Percentiles rank a stretch among this genome's conserved stretches.
Evolutionary conservation across 2,113 vertebrate species (phyloP).

Genomic region (Xiphophorus maculatus): DNA sequence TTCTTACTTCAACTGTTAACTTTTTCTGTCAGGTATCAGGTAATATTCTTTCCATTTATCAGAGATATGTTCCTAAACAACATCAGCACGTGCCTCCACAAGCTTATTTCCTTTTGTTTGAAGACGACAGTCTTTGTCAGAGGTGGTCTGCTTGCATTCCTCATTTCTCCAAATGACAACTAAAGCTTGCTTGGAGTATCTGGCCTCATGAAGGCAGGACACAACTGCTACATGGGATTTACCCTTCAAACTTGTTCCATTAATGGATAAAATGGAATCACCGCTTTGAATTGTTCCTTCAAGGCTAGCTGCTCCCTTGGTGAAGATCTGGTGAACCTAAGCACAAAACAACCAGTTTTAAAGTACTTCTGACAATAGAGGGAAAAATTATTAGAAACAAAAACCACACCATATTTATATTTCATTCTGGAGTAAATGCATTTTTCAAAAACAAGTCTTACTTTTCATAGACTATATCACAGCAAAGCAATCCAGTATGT

Average conservation of each 20-base stretch:
- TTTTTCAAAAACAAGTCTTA: not conserved
- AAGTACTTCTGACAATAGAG: not conserved
- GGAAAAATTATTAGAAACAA: not conserved
- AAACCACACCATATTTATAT: not conserved
- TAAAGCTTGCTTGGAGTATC: constrained; percentile 80
- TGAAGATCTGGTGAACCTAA: constrained; percentile 94
- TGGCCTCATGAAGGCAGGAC: constrained; percentile 87
- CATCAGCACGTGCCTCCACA: constrained; percentile 61
- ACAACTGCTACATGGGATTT: constrained; percentile 87
- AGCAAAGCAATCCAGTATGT: too few relatives aligned
- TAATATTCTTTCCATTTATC: too few relatives aligned
- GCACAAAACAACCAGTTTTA: not conserved
- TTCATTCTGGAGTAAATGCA: not conserved
- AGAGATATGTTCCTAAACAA: too few relatives aligned
- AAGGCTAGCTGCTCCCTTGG: constrained; percentile 85
- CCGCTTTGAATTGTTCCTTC: constrained; percentile 89
- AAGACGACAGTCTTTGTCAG: constrained; percentile 4
- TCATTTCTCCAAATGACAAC: constrained; percentile 84
- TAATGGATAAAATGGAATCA: constrained; percentile 88
- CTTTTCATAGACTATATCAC: too few relatives aligned
- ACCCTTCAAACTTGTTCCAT: constrained; percentile 82
- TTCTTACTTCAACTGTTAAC: too few relatives aligned
- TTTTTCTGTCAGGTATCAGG: too few relatives aligned
- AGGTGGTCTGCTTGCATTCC: constrained; percentile 43
- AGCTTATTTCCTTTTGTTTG: constrained; percentile 57